phyloP scores from a whole-genome alignment of 1,140 invertebrate species.

The Zaprionus taronus region DNA sequence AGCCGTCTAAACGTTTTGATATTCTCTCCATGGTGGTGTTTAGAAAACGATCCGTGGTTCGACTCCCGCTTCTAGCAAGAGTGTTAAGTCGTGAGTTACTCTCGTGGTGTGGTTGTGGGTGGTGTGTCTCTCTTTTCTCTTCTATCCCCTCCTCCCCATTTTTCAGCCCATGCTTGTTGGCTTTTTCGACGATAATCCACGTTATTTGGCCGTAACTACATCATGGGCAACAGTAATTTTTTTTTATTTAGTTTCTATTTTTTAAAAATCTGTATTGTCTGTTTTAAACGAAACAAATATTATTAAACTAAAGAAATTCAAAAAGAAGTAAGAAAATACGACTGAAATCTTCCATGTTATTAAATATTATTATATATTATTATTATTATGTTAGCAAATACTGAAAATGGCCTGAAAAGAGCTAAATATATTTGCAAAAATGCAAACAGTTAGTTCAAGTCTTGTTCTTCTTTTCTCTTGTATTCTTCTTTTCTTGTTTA shows the following conservation, averaged over 20 bases:
- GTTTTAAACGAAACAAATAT: no score
- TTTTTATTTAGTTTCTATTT: neutral
- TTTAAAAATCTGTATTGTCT: no score
- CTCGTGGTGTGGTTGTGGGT: no score
- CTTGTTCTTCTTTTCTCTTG: no score
- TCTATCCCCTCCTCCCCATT: neutral
- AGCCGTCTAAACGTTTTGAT: conserved; percentile 48
- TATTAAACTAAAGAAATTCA: no score
- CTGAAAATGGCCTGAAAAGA: no score
- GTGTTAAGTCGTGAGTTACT: neutral
- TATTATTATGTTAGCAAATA: neutral
- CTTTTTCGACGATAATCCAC: conserved; percentile 71
- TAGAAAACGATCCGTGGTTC: conserved; percentile 35
- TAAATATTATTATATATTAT: no score
- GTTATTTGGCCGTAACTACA: conserved; percentile 76
- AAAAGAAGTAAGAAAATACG: no score
- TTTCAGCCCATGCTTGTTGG: conserved; percentile 72
- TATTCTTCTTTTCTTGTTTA: no score
- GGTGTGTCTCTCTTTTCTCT: neutral
- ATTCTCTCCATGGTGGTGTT: conserved; percentile 2
- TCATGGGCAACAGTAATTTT: conserved; percentile 71
- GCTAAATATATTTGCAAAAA: no score
- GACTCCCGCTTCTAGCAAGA: conserved; percentile 8
- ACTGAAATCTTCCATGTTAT: no score
- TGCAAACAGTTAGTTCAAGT: no score